These are phyloP conservation scores for Salarias fasciatus DNA, from an alignment of 2,797 vertebrate species.

Conservation along the genomic window DNA sequence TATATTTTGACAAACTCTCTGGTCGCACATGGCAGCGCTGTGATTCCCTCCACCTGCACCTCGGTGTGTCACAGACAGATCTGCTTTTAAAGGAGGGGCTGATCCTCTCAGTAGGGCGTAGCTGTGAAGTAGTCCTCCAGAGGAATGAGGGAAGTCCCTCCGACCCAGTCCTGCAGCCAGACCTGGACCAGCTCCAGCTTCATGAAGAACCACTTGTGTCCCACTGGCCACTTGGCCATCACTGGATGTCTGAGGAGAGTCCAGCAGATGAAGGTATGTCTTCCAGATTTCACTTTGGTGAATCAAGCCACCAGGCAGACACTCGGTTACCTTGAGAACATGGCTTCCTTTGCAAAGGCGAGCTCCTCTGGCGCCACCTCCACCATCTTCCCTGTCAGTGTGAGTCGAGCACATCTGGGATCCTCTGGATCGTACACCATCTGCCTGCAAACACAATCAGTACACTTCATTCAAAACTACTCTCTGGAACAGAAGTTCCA, in stretches of 20 bases:
- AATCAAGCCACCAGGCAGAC: background rate
- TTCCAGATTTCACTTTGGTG: background rate
- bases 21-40: conserved; percentile 7
- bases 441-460: conserved; percentile 51
- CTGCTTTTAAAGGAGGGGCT: background rate
- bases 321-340: conserved; percentile 89
- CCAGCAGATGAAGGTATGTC: background rate
- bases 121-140: conserved; percentile 83
- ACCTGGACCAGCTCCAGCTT: conserved; percentile 80
- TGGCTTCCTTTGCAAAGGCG: conserved; percentile 90
- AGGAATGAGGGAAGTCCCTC: conserved; percentile 73
- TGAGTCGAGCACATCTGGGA: conserved; percentile 87
- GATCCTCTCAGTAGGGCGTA: conserved; percentile 70
- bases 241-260: conserved; percentile 74
- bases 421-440: conserved; percentile 87
- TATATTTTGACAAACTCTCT: background rate
- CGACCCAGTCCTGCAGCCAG: conserved; percentile 82
- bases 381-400: conserved; percentile 89
- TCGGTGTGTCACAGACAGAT: background rate
- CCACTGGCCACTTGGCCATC: conserved; percentile 82
- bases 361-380: conserved; percentile 84
- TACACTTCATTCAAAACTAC: too few relatives aligned
- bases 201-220: conserved; percentile 85
- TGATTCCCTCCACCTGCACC: background rate
- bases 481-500: too few relatives aligned